Conservation (phyloP, 2,113 vertebrate species). For the Spea multiplicata region DNA sequence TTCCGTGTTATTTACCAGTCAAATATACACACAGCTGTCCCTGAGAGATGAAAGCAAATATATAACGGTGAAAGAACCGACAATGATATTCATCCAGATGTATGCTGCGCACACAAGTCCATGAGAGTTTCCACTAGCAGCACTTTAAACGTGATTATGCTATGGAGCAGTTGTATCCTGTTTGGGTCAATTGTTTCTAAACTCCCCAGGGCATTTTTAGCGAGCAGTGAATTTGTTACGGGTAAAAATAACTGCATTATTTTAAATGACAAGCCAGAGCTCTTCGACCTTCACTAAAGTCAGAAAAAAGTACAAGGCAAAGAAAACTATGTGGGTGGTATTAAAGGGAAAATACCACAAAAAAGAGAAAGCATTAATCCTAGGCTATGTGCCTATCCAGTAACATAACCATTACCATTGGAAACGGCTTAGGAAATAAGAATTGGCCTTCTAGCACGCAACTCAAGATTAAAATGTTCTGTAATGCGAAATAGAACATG, state of each 20-base stretch:
- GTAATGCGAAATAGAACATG: too few relatives aligned
- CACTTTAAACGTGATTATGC: neutral
- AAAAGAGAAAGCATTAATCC: neutral
- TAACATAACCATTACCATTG: too few relatives aligned
- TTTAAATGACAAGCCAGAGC: neutral
- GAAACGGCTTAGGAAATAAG: too few relatives aligned
- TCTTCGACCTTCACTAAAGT: neutral
- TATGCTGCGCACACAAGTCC: slow-evolving; percentile 7
- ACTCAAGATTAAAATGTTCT: too few relatives aligned
- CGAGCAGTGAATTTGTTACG: neutral
- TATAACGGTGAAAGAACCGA: slow-evolving; percentile 18
- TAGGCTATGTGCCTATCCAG: too few relatives aligned
- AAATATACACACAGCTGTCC: slow-evolving; percentile 34
- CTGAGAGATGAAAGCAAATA: slow-evolving; percentile 18
- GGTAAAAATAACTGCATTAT: neutral
- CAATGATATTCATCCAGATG: slow-evolving; percentile 7
- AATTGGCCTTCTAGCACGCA: too few relatives aligned
- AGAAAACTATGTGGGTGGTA: neutral
- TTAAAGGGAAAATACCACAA: neutral
- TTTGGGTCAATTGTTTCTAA: neutral
- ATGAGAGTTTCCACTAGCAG: slow-evolving; percentile 21
- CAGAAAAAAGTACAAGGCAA: neutral
- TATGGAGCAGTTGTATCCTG: neutral
- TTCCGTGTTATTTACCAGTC: slow-evolving; percentile 20
- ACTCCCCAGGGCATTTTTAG: neutral